Conservation (phyloP, 2,888 invertebrate species). For the Xestia ashworthii region DNA sequence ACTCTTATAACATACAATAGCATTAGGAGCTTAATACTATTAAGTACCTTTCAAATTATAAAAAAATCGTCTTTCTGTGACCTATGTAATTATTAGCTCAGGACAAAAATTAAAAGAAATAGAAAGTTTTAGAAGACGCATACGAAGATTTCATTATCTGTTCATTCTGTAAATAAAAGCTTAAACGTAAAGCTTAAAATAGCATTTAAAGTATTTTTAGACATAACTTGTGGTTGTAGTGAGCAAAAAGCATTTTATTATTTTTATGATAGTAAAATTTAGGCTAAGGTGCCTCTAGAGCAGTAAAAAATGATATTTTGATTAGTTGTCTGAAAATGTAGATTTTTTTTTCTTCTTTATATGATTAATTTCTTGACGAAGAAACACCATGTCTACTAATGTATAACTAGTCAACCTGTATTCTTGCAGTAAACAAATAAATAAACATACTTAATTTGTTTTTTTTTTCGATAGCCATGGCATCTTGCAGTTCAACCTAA, state of each 20-base stretch:
- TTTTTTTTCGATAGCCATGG: too few species aligned
- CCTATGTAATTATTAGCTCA: too few species aligned
- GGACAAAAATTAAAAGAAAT: neutral
- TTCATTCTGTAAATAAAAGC: constrained; percentile 26
- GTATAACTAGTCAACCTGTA: neutral
- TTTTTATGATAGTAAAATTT: constrained; percentile 22
- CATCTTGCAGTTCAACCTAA: too few species aligned
- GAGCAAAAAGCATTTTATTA: constrained; percentile 13
- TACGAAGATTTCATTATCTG: neutral
- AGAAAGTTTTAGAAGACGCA: neutral
- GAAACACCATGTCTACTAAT: neutral
- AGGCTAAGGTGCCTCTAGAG: neutral
- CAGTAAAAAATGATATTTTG: neutral
- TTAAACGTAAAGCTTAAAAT: constrained; percentile 29
- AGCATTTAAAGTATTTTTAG: neutral
- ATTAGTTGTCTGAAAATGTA: neutral
- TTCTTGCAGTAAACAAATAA: neutral
- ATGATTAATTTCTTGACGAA: neutral
- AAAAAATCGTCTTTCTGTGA: too few species aligned
- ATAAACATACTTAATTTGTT: too few species aligned
- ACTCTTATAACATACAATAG: too few species aligned
- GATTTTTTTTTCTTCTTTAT: neutral
- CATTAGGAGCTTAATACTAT: too few species aligned
- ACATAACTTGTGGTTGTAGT: constrained; percentile 2
- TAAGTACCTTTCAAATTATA: too few species aligned